Base-by-base conservation (phyloP, 2,888 invertebrate species). In the Zygaena filipendulae region DNA sequence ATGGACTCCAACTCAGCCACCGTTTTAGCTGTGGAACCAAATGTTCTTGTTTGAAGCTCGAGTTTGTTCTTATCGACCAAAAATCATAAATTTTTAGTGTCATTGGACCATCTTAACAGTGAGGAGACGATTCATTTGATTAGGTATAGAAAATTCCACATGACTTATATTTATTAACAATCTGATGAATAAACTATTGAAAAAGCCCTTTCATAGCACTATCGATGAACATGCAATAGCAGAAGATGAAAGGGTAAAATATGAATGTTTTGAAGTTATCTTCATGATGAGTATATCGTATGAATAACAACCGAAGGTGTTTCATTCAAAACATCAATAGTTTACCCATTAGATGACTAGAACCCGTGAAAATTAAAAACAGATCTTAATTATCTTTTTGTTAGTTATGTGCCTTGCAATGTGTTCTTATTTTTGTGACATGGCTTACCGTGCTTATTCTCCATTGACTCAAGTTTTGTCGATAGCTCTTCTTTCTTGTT, bases 1-100 rank as follows among this genome's bases (percentile, higher is more conserved):
- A 91, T 88, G 72, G 87, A 86, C 85, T 92, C 92, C 82, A 93
- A 87, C 82, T 90, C 91, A 82, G 87, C 87, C 80, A 92, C 91
- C 67, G 91, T 92, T 82, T 89, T 88, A 84, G 87, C 92, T 92
- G 88, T 66, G 74, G 69, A 74, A 74, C 66, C 75, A 74, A 74
- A 75, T 63, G 58, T 57, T 60, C 59, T 59, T 54, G 54, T 59
- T 66, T 81, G 87, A 84, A 68, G 52, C 27, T n/a, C n/a, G n/a
- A n/a, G n/a, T n/a, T n/a, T n/a, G n/a, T n/a, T n/a, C n/a, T n/a
- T n/a, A n/a, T n/a, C n/a, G n/a, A 22, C 18, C 11, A 13, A 12
- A 14, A 20, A 13, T 22, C 2, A 5, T 19, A 23, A 8, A n/a
- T 23, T 12, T 11, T 12, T 14, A 13, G 13, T 14, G 13, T 9